Percentiles rank a stretch among this genome's conserved stretches.
phyloP scores from a whole-genome alignment of 2,888 invertebrate species.

The Acleris literana region DNA sequence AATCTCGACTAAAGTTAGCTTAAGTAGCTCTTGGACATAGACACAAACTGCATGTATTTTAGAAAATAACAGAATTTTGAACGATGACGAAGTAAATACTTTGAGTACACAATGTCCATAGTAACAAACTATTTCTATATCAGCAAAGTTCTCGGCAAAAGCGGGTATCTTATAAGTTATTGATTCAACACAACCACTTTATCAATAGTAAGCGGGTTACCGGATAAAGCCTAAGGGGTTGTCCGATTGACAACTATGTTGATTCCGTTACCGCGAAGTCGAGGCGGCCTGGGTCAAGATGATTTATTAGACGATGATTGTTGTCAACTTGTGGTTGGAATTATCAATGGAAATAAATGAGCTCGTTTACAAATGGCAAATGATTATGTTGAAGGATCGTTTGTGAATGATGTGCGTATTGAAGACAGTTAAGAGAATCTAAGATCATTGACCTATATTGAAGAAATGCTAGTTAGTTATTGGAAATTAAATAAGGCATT shows the following conservation, averaged over 20 bases:
- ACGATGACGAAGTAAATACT: too few species aligned
- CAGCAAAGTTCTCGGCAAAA: too few species aligned
- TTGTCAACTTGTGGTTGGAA: constrained; percentile 22
- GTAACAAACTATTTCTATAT: too few species aligned
- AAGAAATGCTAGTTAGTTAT: too few species aligned
- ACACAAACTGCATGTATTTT: too few species aligned
- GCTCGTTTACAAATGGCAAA: constrained; percentile 4
- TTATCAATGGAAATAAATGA: constrained; percentile 18
- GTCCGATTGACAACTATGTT: constrained; percentile 26
- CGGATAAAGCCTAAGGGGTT: constrained; percentile 20
- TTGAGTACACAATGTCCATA: too few species aligned
- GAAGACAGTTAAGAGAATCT: background rate
- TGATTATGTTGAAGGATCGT: constrained; percentile 4
- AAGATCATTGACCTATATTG: too few species aligned
- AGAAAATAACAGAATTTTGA: too few species aligned
- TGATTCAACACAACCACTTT: constrained; percentile 13
- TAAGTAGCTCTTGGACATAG: too few species aligned
- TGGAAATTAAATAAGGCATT: too few species aligned
- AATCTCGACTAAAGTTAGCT: too few species aligned
- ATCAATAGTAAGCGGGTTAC: constrained; percentile 24
- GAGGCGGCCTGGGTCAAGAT: constrained; percentile 19
- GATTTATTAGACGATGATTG: constrained; percentile 25
- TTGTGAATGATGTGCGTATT: background rate
- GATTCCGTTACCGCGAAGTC: constrained; percentile 18
- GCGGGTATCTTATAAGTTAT: constrained; percentile 5